Evolutionary conservation across 92 coral and sea anemone genomes (phyloP).

Genomic region (Bergia sp.): DNA sequence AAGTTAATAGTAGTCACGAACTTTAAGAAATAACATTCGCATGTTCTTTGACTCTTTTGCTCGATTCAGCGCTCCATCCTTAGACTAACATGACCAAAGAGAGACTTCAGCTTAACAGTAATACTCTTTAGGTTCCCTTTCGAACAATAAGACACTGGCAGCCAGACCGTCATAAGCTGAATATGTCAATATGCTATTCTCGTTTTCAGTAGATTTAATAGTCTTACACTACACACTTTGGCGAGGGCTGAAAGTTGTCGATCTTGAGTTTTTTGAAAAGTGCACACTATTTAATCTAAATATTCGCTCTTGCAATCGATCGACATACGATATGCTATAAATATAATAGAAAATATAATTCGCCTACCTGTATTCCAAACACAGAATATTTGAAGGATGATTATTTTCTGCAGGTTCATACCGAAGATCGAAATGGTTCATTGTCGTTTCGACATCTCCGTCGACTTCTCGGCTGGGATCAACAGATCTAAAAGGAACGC

Average conservation of each 20-base stretch:
- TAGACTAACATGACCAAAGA: no score
- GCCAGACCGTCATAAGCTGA: background rate
- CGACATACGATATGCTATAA: background rate
- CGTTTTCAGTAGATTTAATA: no score
- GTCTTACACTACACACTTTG: no score
- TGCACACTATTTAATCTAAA: no score
- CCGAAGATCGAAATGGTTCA: background rate
- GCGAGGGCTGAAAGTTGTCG: no score
- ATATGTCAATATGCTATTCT: background rate
- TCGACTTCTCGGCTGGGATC: background rate
- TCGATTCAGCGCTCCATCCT: no score
- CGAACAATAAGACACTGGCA: background rate
- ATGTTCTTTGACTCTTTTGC: no score
- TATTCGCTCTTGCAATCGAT: background rate
- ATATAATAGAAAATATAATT: background rate
- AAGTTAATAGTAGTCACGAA: no score
- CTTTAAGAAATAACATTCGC: no score
- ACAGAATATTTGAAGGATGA: conserved; percentile 12
- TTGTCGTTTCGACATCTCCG: background rate
- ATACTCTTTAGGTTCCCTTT: background rate
- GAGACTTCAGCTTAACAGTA: no score
- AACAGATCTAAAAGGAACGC: background rate
- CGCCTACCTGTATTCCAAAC: conserved; percentile 31
- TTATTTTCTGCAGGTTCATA: background rate
- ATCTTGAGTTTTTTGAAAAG: no score